These are phyloP conservation scores for Eumeta japonica DNA, from an alignment of 1,140 invertebrate genomes.

Conservation along the genomic window DNA sequence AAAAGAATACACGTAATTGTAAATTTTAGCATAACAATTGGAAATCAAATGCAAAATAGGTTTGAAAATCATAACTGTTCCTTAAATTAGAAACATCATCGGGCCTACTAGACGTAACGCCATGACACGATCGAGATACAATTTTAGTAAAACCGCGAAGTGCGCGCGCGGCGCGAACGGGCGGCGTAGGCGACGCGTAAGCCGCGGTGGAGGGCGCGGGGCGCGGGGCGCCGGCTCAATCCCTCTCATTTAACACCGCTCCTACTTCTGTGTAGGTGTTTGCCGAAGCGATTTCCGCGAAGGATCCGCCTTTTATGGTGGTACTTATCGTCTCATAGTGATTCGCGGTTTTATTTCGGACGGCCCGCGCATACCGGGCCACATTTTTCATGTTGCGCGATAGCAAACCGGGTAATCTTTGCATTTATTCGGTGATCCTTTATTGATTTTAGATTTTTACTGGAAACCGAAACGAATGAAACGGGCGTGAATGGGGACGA, in stretches of 20 bases:
- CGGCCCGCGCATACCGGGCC: conserved; percentile 46
- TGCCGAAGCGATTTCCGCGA: conserved; percentile 51
- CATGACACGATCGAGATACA: too few species aligned
- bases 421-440: conserved; percentile 55
- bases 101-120: too few species aligned
- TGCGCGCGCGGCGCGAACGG: too few species aligned
- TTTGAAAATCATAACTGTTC: too few species aligned
- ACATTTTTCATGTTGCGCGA: conserved; percentile 51
- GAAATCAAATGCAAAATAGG: too few species aligned
- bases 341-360: conserved; percentile 56
- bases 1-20: too few species aligned
- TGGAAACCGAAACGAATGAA: conserved; percentile 53
- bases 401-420: conserved; percentile 51
- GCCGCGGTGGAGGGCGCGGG: conserved; percentile 11
- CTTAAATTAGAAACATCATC: too few species aligned
- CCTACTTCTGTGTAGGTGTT: conserved; percentile 50
- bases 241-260: conserved; percentile 57
- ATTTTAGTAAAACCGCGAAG: too few species aligned
- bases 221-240: conserved; percentile 23
- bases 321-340: conserved; percentile 55
- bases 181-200: not conserved
- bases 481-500: conserved; percentile 49
- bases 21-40: too few species aligned
- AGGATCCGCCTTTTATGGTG: conserved; percentile 52
- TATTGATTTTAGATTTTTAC: conserved; percentile 59